A percentile compares a stretch with the other conserved stretches of the same genome.
phyloP scores from a whole-genome alignment of 1,140 invertebrate genomes.

The Leucophenga varia region DNA sequence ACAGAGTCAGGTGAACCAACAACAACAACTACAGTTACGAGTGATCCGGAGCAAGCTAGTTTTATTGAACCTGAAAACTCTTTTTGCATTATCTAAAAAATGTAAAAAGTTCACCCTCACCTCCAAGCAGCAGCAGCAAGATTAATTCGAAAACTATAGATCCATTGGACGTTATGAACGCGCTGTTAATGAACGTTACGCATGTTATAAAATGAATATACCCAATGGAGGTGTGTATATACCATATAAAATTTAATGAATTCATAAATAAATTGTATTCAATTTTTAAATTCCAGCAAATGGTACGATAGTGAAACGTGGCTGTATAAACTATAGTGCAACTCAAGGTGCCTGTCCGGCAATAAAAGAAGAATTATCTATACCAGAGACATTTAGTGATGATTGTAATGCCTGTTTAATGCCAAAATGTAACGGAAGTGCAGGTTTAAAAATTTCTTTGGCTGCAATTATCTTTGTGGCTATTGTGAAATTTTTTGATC shows the following conservation, averaged over 20 bases:
- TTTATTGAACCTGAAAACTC: no score
- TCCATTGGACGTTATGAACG: conserved; percentile 8
- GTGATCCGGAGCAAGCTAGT: no score
- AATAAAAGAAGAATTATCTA: conserved; percentile 6
- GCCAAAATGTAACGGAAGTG: conserved; percentile 36
- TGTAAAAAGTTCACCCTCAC: no score
- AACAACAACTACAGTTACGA: no score
- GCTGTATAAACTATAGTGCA: conserved; percentile 28
- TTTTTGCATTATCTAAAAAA: no score
- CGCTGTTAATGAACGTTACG: conserved; percentile 3
- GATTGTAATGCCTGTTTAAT: conserved; percentile 29
- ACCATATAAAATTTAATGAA: neutral
- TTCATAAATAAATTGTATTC: no score
- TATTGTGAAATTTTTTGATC: neutral
- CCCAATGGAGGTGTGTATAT: conserved; percentile 26
- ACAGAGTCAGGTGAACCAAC: no score
- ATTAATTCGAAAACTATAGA: conserved; percentile 29
- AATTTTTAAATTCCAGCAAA: neutral
- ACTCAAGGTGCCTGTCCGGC: conserved; percentile 27
- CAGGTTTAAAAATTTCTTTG: conserved; percentile 3
- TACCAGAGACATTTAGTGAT: conserved; percentile 9
- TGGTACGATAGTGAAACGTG: conserved; percentile 15
- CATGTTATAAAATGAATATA: conserved; percentile 33
- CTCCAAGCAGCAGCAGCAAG: conserved; percentile 23
- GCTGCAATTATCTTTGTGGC: conserved; percentile 10